Evolutionary conservation across 2,113 vertebrate genomes (phyloP).

Genomic region (Cinclus cinclus): DNA sequence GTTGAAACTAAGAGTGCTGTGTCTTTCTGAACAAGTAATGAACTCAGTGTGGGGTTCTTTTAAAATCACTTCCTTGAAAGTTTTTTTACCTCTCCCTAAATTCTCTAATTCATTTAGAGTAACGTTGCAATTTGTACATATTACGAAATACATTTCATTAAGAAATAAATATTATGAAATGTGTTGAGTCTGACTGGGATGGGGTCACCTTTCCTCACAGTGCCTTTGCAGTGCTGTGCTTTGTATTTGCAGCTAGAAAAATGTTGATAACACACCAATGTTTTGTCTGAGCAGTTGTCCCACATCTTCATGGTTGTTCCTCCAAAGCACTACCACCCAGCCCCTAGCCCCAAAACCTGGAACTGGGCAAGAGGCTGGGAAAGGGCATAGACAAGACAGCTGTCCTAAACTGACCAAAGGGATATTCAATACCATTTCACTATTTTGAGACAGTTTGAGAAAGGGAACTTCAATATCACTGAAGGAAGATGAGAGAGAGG

Average conservation of each 20-base stretch:
- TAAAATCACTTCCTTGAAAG: not conserved
- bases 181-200: not conserved
- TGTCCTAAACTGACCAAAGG: not conserved
- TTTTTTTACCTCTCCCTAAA: not conserved
- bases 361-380: not conserved
- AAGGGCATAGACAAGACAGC: not conserved
- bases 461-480: not conserved
- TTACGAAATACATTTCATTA: not conserved
- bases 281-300: not conserved
- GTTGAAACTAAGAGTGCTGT: not conserved
- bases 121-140: not conserved
- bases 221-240: not conserved
- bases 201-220: not conserved
- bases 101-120: not conserved
- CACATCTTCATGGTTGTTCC: not conserved
- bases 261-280: not conserved
- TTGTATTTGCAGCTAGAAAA: not conserved
- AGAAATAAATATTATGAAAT: not conserved
- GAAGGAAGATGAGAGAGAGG: not conserved
- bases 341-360: not conserved
- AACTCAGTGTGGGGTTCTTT: not conserved
- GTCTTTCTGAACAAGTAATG: not conserved
- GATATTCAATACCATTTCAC: not conserved
- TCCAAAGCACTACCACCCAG: rapidly evolving
- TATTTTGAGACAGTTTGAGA: not conserved